Base-by-base conservation (phyloP, 2,113 vertebrate species). In the Leptobrachium leishanense region DNA sequence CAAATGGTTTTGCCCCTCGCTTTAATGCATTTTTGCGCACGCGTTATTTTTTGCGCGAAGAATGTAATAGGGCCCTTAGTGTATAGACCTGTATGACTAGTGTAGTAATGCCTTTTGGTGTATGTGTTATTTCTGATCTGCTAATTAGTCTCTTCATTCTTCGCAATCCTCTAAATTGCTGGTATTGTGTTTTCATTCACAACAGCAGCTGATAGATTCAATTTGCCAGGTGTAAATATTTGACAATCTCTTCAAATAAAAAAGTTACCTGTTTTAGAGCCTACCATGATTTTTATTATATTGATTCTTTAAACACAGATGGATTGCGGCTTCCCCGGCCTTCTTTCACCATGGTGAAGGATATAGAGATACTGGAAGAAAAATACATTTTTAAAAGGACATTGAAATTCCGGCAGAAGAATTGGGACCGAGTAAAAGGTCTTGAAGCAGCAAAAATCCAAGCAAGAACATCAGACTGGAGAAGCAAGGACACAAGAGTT, bases 281-380 rank as follows among this genome's bases (percentile, higher is more conserved):
- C 10, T 3, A 59, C 2, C 15, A 59, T n/a, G 11, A 3, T 12
- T 3, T 12, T 5, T 5, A 59, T n/a, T 12, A n/a, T n/a, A 59
- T 12, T 7, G 6, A 3, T 12, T 12, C 11, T 12, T 59, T n/a
- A 59, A 13, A n/a, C 15, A 59, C 15, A n/a, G 15, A 3, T 11
- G 10, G 15, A 59, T n/a, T 59, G 3, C 6, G 10, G 55, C 13
- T 11, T 13, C 55, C 11, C 13, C 4, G 46, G 4, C 46, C 46
- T 4, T 5, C 8, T 50, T 5, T 8, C 4, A 50, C 46, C 46
- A 50, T 4, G 46, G 8, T 8, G 4, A 8, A 8, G 4, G 46
- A 69, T 12, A 62, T 31, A 5, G 75, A 77, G 4, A 69, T 77
- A 57, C 41, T 77, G 40, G 75, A 77, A 43, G 66, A 69, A 65